Base-by-base conservation (phyloP, 2,888 invertebrate species). In the Meta bourneti region DNA sequence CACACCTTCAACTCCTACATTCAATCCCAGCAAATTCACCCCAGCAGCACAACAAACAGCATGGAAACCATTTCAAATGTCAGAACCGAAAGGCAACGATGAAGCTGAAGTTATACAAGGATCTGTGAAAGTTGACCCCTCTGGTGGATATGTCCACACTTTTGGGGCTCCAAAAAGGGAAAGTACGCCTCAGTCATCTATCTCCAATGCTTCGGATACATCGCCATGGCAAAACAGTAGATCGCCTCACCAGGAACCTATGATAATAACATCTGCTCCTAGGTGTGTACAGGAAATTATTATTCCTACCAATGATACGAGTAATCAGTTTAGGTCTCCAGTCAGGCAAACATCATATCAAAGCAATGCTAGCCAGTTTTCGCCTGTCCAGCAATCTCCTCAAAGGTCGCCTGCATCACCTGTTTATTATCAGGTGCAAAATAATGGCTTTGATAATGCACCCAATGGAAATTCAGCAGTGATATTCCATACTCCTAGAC, bases 81-180 rank as follows among this genome's bases (percentile, higher is more conserved):
- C 84, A 9, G 52, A 6, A 7, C 7, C 19, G 9, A 61, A 48
- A 6, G 52, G 49, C 49, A 69, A 61, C 51, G 48, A 75, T 61
- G 80, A 85, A n/a, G 51, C 11, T 0, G 82, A 87, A 13, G 80
- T 92, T 11, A 92, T 92, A 7, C 71, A 51, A 54, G 92, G 87
- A n/a, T 81, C 89, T 54, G 89, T 92, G 6, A 70, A 85, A 85
- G 70, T 52, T 34, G 92, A 92, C 71, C 83, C 92, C 5, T 81
- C 89, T 7, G 92, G 92, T 20, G 92, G 92, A 34, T 92, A 84
- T 34, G 92, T 92, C 6, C 92, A 92, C 13, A 92, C 92, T 20
- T 92, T 92, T n/a, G 92, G 92, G n/a, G 52, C 89, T 48, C 89
- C 89, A 6, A 92, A 86, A 61, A 92, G 84, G 52, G 86, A 91